Evolutionary conservation across 2,113 vertebrate species (phyloP), one percentile per base, ranked within the genome.

Genomic region (Cebus imitator): DNA sequence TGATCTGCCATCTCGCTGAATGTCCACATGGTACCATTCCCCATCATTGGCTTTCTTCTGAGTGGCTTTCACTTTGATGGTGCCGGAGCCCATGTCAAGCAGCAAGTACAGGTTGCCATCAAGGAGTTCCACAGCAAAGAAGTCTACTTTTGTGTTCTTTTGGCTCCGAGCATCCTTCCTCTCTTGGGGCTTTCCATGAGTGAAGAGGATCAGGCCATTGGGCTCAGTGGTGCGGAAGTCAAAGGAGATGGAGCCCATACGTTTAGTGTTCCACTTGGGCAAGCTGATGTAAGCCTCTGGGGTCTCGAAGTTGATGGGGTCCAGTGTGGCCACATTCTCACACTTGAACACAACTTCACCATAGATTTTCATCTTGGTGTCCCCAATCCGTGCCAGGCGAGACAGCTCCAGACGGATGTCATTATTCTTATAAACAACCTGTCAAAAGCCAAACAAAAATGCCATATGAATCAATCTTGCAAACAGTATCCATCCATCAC

Each of bases 401-500:
- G 99, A 99, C 87, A 99, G 98, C 98, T 99, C 99, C 97, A 99
- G 98, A 80, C 99, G 99, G 98, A 99, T 99, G 88, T 99, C 99
- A 0, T 99, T 99, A 99, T 99, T 99, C 98, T 99, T 99, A 98
- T 99, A 99, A 95, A 99, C 99, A 98, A 99, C 99, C 99, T 99
- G 98, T 94, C 89, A 97, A 86, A 97, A 95, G 97, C 45, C 91
- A 98, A 98, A 96, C 50, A 75, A 96, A 98, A 97, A 96, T 78
- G 95, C 58, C 98, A 98, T 91, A 98, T 98, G 98, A 97, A 98
- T 98, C 98, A 98, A 85, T 97, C 97, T 96, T 97, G 50, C 86
- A 97, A 97, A 97, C 86, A 96, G 88, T 92, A 94, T 91, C 73
- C 81, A 90, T 96, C 97, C 94, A 97, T 95, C 89, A 64, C 76